A percentile compares a stretch with the other conserved stretches of the same genome.
phyloP scores from a whole-genome alignment of 1,140 invertebrate genomes.

The Scylla paramamosain region DNA sequence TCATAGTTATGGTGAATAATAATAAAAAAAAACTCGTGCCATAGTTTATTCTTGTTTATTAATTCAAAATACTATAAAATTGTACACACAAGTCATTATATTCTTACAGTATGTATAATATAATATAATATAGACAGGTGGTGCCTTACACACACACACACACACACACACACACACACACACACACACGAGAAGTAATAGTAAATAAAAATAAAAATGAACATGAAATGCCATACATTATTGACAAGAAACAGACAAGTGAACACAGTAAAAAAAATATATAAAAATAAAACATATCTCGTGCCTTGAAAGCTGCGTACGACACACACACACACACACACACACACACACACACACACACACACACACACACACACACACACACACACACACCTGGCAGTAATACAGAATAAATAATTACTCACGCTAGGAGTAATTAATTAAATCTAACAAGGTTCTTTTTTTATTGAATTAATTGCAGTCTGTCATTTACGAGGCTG shows the following conservation, averaged over 20 bases:
- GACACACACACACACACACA: slow-evolving; percentile 15
- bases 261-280: background rate
- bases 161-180: background rate
- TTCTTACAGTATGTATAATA: background rate
- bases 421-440: background rate
- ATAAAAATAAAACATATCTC: too few species aligned
- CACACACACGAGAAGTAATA: background rate
- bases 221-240: too few species aligned
- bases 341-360: too few species aligned
- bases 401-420: too few species aligned
- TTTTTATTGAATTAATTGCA: background rate
- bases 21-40: too few species aligned
- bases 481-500: too few species aligned
- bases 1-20: too few species aligned
- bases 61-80: slow-evolving; percentile 25
- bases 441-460: background rate
- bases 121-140: background rate
- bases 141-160: background rate
- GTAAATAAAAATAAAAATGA: too few species aligned
- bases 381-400: too few species aligned
- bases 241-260: too few species aligned
- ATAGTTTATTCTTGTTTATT: background rate
- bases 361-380: too few species aligned
- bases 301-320: too few species aligned
- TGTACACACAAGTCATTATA: slow-evolving; percentile 5